These are phyloP conservation scores for Cryptus viduatorius DNA, from an alignment of 2,888 invertebrate species.

Conservation along the genomic window DNA sequence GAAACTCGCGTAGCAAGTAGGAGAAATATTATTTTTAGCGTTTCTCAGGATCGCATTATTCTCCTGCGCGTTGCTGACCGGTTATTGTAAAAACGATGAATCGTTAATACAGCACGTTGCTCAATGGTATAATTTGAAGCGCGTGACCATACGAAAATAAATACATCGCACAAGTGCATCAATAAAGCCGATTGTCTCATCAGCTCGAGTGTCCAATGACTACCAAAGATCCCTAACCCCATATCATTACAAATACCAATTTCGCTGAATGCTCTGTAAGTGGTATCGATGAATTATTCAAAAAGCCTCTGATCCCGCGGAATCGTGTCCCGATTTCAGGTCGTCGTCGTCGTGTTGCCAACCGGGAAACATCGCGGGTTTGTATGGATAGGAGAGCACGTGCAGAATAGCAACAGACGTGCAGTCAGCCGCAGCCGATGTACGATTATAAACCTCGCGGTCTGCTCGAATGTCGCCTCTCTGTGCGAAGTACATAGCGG, in stretches of 20 bases:
- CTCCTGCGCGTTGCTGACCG: no score
- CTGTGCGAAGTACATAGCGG: conserved; percentile 1
- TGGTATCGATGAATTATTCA: conserved; percentile 26
- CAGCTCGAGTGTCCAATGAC: not conserved
- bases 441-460: conserved; percentile 63
- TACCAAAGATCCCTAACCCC: not conserved
- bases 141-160: not conserved
- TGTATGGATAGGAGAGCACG: conserved; percentile 26
- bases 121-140: not conserved
- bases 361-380: conserved; percentile 53
- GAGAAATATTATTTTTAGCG: no score
- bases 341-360: conserved; percentile 54
- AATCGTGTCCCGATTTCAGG: conserved; percentile 23
- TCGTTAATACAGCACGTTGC: no score
- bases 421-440: conserved; percentile 58
- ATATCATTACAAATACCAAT: conserved; percentile 7
- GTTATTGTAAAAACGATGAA: no score
- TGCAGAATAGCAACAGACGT: conserved; percentile 52
- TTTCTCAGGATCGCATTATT: no score
- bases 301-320: conserved; percentile 14
- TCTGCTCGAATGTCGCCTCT: conserved; percentile 26
- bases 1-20: no score
- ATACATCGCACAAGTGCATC: not conserved
- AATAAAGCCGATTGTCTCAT: not conserved
- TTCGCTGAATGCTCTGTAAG: not conserved